Evolutionary conservation across 2,888 invertebrate genomes (phyloP), one percentile per base, ranked within the genome.

Genomic region (Frankliniella intonsa): DNA sequence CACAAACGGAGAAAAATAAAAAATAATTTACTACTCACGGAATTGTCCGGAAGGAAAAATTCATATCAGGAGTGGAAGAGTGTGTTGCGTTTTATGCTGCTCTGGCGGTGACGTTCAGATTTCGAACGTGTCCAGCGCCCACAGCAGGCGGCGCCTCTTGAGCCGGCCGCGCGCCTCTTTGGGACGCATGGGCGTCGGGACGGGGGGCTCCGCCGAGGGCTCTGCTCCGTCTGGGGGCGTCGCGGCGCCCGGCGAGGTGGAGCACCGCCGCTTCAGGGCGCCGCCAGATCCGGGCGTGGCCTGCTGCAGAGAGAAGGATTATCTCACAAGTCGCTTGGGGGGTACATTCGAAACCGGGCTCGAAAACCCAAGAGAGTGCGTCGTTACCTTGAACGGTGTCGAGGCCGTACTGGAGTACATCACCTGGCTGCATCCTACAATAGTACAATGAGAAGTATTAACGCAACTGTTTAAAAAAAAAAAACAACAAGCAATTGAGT

Each of bases 111-210:
- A 38, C 38, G 38, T 38, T 38, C 5, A 38, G 38, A 38, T 3
- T 38, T 38, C 38, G 38, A 38, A 38, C 55, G 55, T 12, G 17
- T 55, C 55, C 5, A 10, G 22, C 22, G 19, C 69, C 69, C 69
- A 76, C 25, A 76, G 69, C 69, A 76, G 69, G 12, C 69, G 69
- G 22, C 69, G n/a, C 10, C 69, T 22, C 69, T 76, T 76, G 22
- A 12, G 9, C 25, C 22, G 62, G 62, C 62, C 38, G 38, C 38
- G 38, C 38, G 38, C 38, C 5, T 38, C 38, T 38, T 38, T 9
- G 69, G 69, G 22, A 22, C 69, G 69, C 25, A 12, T 76, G 22
- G 69, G 69, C 69, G 69, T 76, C 69, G 22, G 69, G 10, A 25
- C 69, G 69, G 2, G 25, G 69, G 22, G 69, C 69, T 22, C 1